These are phyloP conservation scores for Brachirus orientalis DNA, from an alignment of 2,113 vertebrate genomes.

Conservation along the genomic window DNA sequence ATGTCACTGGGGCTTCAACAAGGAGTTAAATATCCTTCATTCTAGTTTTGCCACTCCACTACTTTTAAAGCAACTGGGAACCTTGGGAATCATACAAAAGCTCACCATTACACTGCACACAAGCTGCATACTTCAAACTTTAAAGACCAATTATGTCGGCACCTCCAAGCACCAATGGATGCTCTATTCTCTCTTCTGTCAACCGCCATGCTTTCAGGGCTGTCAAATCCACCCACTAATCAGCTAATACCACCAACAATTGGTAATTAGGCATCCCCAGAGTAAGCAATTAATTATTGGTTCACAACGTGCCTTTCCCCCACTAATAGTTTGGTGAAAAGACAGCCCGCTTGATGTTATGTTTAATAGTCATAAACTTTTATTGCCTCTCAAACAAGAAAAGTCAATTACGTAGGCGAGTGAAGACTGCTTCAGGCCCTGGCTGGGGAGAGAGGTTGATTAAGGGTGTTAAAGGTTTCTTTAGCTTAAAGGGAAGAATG, in stretches of 20 bases:
- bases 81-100: conserved; percentile 29
- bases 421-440: conserved; percentile 66
- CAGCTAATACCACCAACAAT: conserved; percentile 78
- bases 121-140: conserved; percentile 42
- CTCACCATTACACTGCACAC: background rate
- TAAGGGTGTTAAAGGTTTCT: conserved; percentile 73
- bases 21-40: conserved; percentile 39
- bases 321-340: conserved; percentile 77
- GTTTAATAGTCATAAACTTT: conserved; percentile 84
- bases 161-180: conserved; percentile 46
- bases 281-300: conserved; percentile 82
- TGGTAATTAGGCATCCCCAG: conserved; percentile 78
- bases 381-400: conserved; percentile 78
- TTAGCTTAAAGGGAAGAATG: conserved; percentile 68
- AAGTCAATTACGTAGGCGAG: conserved; percentile 82
- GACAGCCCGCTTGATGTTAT: conserved; percentile 75
- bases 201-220: conserved; percentile 62
- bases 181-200: conserved; percentile 47
- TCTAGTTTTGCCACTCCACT: conserved; percentile 17
- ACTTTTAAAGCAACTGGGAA: conserved; percentile 25
- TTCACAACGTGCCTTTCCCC: conserved; percentile 67
- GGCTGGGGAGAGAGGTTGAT: conserved; percentile 73
- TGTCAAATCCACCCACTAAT: conserved; percentile 76
- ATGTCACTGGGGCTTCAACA: conserved; percentile 14
- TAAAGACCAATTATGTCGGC: conserved; percentile 61